Evolutionary conservation across 1,140 invertebrate species (phyloP).

Genomic region (Bombyx mandarina): DNA sequence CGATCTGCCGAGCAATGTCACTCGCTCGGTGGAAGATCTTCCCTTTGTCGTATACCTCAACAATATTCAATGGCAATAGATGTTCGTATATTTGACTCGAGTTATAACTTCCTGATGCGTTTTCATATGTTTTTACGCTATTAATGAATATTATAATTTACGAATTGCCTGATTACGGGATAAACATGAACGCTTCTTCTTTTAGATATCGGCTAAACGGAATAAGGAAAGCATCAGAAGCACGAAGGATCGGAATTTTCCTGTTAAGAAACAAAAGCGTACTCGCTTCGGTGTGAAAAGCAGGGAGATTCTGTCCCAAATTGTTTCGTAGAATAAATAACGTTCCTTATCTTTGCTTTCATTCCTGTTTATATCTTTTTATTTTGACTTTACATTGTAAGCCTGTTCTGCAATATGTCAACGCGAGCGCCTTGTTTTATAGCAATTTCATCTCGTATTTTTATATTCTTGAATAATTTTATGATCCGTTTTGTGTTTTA

Average conservation of each 20-base stretch:
- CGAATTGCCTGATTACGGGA: too few species aligned
- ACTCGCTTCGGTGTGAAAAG: constrained; percentile 8
- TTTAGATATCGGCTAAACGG: too few species aligned
- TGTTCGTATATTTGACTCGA: too few species aligned
- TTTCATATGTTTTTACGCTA: too few species aligned
- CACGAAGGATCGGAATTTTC: constrained; percentile 9
- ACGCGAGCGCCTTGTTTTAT: constrained; percentile 15
- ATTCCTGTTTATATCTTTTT: constrained; percentile 19
- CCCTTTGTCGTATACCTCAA: too few species aligned
- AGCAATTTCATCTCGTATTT: constrained; percentile 14
- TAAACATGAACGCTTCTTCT: too few species aligned
- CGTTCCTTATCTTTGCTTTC: constrained; percentile 20
- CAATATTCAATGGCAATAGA: too few species aligned
- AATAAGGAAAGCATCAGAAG: background rate
- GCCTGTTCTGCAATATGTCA: constrained; percentile 17
- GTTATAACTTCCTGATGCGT: too few species aligned
- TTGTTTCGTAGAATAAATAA: constrained; percentile 22
- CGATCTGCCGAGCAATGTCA: too few species aligned
- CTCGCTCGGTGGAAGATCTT: too few species aligned
- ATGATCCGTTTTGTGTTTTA: constrained; percentile 12
- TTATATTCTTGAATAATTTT: constrained; percentile 16
- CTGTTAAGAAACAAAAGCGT: constrained; percentile 6
- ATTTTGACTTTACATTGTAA: constrained; percentile 19
- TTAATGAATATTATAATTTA: too few species aligned
- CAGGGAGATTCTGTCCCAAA: constrained; percentile 8